Base-by-base conservation (phyloP, 2,888 invertebrate species). In the Acrobasis suavella region DNA sequence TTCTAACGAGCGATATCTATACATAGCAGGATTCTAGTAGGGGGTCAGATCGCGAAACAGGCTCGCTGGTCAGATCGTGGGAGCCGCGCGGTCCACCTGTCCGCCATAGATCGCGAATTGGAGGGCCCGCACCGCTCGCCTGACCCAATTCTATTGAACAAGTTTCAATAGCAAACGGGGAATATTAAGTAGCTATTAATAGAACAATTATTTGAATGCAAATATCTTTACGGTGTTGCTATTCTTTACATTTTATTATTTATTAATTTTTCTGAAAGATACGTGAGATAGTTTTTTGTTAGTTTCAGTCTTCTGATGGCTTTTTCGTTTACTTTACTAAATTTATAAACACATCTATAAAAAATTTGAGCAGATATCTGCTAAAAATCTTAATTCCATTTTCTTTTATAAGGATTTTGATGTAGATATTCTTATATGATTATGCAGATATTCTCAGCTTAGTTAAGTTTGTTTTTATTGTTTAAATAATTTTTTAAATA, bases 71-170 rank as follows among this genome's bases (percentile, higher is more conserved):
- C 70, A 69, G 71, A 77, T 72, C 75, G 76, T 76, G 77, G 74
- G 77, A 74, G 71, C 76, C 66, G 62, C 68, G 62, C 58, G 62
- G 70, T 73, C 68, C 82, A 82, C 82, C 81, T 82, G 81, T 81
- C 72, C 73, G 69, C 73, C 75, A 74, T 78, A 76, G 71, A 74
- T 69, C 71, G 68, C 68, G 70, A 70, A 71, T 71, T 63, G 69
- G 70, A 68, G 69, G 72, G 72, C 62, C 64, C 69, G 61, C 63
- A 68, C 68, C 68, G 51, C 60, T 17, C 52, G 62, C 16, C 49
- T 60, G 59, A 60, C 37, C 50, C 16, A 16, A 50, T 17, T 50
- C 50, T 37, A 50, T 59, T 60, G 52, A 50, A 39, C 55, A 17
- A 10, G 55, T 16, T 50, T 60, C 50, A 60, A 50, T 60, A 50